Percentiles rank a stretch among this genome's conserved stretches.
phyloP scores from a whole-genome alignment of 2,797 vertebrate genomes.

The Masticophis lateralis region DNA sequence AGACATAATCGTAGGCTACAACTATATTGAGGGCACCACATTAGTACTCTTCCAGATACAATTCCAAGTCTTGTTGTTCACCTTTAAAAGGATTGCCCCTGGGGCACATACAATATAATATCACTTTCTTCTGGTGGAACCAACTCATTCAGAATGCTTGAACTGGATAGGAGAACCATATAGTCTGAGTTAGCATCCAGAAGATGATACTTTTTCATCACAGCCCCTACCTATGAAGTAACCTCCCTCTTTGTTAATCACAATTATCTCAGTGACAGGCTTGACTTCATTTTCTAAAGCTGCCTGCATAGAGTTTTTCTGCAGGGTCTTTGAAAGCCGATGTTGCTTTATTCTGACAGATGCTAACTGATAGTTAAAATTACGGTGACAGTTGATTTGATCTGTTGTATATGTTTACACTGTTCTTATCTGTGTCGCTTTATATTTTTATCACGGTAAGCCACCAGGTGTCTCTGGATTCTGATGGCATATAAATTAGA shows the following conservation, averaged over 20 bases:
- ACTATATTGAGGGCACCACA: neutral
- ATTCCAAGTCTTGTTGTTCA: neutral
- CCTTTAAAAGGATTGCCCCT: neutral
- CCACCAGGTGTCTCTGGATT: neutral
- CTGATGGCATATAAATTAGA: neutral
- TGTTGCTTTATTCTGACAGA: neutral
- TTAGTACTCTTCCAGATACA: neutral
- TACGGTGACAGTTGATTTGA: neutral
- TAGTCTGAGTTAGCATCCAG: neutral
- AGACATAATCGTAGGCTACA: neutral
- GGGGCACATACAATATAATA: neutral
- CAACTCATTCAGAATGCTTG: neutral
- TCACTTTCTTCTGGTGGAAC: neutral
- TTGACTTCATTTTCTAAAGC: neutral
- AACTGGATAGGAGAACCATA: neutral
- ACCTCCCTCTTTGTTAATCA: neutral
- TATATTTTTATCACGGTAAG: neutral
- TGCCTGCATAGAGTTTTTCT: neutral
- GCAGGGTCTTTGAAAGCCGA: neutral
- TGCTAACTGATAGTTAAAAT: neutral
- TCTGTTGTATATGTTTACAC: neutral
- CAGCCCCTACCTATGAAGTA: neutral
- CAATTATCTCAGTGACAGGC: neutral
- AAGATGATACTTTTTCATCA: neutral
- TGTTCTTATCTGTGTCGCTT: neutral